Evolutionary conservation across 2,888 invertebrate genomes (phyloP), one percentile per base, ranked within the genome.

Genomic region (Synergus laeviventris): DNA sequence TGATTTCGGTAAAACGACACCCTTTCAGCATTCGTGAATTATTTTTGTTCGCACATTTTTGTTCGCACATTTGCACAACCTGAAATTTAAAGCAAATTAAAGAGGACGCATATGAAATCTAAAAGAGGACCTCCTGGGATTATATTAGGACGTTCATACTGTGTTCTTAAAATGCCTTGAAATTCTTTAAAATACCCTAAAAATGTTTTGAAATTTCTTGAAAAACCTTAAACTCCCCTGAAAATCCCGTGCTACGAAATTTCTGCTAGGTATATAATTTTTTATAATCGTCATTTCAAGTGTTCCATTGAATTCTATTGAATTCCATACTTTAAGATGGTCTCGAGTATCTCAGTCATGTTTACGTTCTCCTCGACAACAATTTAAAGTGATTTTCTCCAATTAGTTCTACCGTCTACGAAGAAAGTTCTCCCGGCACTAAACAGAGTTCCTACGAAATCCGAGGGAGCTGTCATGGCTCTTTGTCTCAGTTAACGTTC

Each of bases 401-500:
- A 45, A 70, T 70, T 70, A 70, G 70, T 70, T 70, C 45, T 70
- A 49, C 45, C 24, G 45, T 21, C 24, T 24, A 45, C 49, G 70
- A 70, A 49, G 70, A 70, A 70, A 70, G n/a, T 70, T 70, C n/a
- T 70, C 31, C 9, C 24, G 11, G 14, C 14, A 38, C 21, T 39
- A 39, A 70, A 45, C n/a, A 14, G 24, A 24, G 45, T 31, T 70
- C 70, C 49, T 70, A 31, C 45, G 31, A 70, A 70, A 70, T 49
- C 45, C 31, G 49, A 70, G 70, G 24, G 45, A 24, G 31, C 70
- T 70, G 70, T 49, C 70, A 70, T 24, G 45, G 70, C 70, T 70
- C 70, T 70, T 70, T 70, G 70, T 70, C 70, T 70, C 70, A 70
- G 70, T 70, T 70, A 70, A 70, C 24, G 70, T 49, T 49, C 45